Evolutionary conservation across 2,797 vertebrate genomes (phyloP).

Genomic region (Pangasius djambal): DNA sequence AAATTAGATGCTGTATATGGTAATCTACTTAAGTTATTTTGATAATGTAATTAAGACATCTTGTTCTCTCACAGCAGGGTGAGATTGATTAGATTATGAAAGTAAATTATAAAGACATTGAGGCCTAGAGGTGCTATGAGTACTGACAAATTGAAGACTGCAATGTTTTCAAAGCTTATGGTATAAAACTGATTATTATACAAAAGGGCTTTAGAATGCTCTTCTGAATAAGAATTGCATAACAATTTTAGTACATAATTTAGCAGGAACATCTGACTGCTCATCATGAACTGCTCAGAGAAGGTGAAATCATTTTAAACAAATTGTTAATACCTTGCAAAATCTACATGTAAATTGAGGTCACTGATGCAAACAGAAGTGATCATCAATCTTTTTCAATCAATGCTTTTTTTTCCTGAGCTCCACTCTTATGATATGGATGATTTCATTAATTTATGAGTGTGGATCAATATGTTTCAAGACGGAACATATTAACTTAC

Average conservation of each 20-base stretch:
- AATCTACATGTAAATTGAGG: neutral
- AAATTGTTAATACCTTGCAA: neutral
- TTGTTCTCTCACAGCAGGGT: slow-evolving; percentile 11
- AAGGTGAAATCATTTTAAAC: neutral
- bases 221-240: neutral
- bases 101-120: slow-evolving; percentile 10
- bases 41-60: slow-evolving; percentile 33
- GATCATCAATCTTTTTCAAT: neutral
- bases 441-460: slow-evolving; percentile 9
- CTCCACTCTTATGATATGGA: neutral
- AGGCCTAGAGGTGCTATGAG: neutral
- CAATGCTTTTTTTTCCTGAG: neutral
- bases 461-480: neutral
- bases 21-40: slow-evolving; percentile 34
- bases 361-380: neutral
- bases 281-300: neutral
- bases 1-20: slow-evolving; percentile 10
- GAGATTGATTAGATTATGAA: slow-evolving; percentile 33
- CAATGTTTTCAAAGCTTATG: neutral
- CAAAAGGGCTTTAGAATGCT: neutral
- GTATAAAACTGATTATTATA: neutral
- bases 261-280: neutral
- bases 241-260: neutral
- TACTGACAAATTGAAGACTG: neutral
- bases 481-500: neutral